phyloP scores from a whole-genome alignment of 2,113 vertebrate genomes.

The Phaetusa simplex region DNA sequence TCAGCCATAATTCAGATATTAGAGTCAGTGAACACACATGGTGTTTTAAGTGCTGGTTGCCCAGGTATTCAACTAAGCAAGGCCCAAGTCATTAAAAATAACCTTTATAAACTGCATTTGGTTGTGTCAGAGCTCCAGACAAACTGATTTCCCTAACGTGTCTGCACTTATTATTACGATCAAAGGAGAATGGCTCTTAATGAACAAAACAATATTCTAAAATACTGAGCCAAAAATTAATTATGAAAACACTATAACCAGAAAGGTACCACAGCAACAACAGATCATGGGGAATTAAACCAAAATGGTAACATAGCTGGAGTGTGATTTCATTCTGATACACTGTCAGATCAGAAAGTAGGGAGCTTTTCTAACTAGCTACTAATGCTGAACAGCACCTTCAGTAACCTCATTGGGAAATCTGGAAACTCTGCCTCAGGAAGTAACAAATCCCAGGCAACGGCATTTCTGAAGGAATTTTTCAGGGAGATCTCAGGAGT shows the following conservation, averaged over 20 bases:
- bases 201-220: not conserved
- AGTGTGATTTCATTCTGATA: not conserved
- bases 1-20: not conserved
- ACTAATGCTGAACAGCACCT: not conserved
- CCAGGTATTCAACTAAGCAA: not conserved
- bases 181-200: not conserved
- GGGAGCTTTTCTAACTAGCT: not conserved
- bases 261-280: not conserved
- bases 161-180: rapidly evolving
- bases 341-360: not conserved
- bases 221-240: not conserved
- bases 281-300: not conserved
- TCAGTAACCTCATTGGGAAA: not conserved
- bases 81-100: not conserved
- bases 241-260: not conserved
- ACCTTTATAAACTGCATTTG: not conserved
- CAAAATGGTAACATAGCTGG: not conserved
- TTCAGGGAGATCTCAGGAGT: not conserved
- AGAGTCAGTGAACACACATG: not conserved
- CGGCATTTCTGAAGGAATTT: not conserved
- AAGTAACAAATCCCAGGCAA: not conserved
- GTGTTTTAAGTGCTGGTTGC: not conserved
- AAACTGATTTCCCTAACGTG: not conserved
- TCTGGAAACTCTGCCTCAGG: not conserved
- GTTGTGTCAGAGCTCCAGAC: not conserved